Percentiles rank a stretch among this genome's conserved stretches.
Conservation (phyloP, 2,113 vertebrate genomes). For the Syrmaticus mikado region DNA sequence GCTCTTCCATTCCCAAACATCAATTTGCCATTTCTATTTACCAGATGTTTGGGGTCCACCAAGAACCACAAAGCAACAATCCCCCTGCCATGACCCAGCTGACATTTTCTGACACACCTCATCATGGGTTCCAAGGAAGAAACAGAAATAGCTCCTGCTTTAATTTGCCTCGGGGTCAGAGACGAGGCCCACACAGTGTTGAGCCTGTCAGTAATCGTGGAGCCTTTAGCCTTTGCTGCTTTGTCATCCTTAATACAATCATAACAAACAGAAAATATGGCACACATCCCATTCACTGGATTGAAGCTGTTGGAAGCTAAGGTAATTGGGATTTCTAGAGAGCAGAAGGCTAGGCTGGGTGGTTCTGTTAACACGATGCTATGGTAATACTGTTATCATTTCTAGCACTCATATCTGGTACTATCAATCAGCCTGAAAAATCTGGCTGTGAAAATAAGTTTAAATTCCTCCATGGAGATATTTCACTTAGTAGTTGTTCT, state of each 20-base stretch:
- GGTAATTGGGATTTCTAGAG: background rate
- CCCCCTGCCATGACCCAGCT: background rate
- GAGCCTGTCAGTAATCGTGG: background rate
- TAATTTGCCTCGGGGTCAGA: background rate
- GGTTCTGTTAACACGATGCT: background rate
- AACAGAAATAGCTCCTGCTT: background rate
- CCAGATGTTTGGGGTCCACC: background rate
- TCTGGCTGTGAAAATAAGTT: conserved; percentile 23
- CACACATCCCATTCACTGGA: background rate
- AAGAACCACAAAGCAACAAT: background rate
- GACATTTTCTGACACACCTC: background rate
- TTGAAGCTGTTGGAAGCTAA: background rate
- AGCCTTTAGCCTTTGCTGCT: background rate
- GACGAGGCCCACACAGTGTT: background rate
- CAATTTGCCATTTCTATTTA: background rate
- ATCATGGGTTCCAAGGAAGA: background rate
- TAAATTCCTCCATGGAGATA: background rate
- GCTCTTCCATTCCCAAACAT: rapidly evolving
- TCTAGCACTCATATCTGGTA: background rate
- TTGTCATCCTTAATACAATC: conserved; percentile 6
- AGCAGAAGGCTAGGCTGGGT: background rate
- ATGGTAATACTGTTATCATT: background rate
- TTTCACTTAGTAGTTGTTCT: background rate
- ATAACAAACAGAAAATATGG: background rate
- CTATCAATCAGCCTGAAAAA: background rate